phyloP scores from a whole-genome alignment of 2,113 vertebrate species.

The Pungitius pungitius region DNA sequence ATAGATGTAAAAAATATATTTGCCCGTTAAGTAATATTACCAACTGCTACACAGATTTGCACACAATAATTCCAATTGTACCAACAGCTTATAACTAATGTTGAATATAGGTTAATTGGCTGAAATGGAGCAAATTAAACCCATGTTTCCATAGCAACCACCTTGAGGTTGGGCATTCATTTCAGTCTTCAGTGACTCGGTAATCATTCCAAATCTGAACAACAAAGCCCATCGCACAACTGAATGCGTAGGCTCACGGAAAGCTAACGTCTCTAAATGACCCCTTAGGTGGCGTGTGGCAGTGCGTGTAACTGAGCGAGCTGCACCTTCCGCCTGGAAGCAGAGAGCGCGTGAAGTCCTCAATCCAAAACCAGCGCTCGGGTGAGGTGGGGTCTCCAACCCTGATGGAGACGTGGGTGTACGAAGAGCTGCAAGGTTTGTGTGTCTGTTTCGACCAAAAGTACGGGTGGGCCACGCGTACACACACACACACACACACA shows the following conservation, averaged over 20 bases:
- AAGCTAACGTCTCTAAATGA: neutral
- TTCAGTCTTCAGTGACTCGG: conserved; percentile 1
- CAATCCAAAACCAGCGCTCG: neutral
- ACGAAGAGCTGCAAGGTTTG: neutral
- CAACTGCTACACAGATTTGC: neutral
- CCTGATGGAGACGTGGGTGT: neutral
- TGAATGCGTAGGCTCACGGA: neutral
- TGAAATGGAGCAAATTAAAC: conserved; percentile 5
- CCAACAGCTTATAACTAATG: neutral
- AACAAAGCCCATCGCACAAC: neutral
- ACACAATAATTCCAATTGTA: neutral
- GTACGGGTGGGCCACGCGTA: neutral
- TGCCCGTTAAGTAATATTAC: conserved; percentile 24
- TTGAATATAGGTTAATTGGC: neutral
- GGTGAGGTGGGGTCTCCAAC: neutral
- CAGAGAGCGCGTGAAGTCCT: neutral
- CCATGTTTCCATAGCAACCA: conserved; percentile 7
- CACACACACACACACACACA: neutral
- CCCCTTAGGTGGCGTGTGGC: neutral
- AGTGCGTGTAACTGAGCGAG: neutral
- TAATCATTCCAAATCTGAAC: neutral
- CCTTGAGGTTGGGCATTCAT: conserved; percentile 4
- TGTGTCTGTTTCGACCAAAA: neutral
- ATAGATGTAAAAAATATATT: conserved; percentile 29
- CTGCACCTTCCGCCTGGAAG: neutral